Percentiles rank a stretch among this genome's conserved stretches.
Conservation (phyloP, 2,797 vertebrate genomes). For the Ceryle rudis region DNA sequence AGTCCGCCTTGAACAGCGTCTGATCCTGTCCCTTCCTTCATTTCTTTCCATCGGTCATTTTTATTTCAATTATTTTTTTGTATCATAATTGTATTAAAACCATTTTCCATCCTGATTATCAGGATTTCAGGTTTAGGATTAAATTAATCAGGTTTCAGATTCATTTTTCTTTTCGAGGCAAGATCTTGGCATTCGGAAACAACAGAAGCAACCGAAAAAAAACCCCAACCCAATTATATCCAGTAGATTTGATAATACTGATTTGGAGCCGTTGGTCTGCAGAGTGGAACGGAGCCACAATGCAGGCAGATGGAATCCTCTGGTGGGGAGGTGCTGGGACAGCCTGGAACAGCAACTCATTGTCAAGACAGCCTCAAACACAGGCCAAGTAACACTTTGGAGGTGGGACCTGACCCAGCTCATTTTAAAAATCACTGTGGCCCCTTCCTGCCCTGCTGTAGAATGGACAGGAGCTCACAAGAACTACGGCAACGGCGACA, state of each 20-base stretch:
- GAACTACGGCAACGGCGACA: not conserved
- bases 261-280: not conserved
- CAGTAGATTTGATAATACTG: fast-evolving
- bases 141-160: not conserved
- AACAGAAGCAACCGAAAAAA: not conserved
- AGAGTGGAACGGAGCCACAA: not conserved
- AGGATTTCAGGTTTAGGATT: not conserved
- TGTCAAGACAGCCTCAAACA: not conserved
- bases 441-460: not conserved
- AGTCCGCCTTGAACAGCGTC: not conserved
- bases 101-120: not conserved
- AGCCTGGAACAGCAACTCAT: fast-evolving
- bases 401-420: not conserved
- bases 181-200: not conserved
- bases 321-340: not conserved
- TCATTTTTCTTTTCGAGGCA: not conserved
- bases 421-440: not conserved
- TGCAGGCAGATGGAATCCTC: not conserved
- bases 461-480: not conserved
- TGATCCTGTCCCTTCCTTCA: not conserved
- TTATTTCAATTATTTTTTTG: not conserved
- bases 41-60: not conserved
- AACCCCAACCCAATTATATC: too few relatives aligned
- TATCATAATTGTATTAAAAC: not conserved
- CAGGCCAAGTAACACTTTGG: fast-evolving